These are phyloP conservation scores for Battus philenor DNA, from an alignment of 1,140 invertebrate genomes.

Conservation along the genomic window DNA sequence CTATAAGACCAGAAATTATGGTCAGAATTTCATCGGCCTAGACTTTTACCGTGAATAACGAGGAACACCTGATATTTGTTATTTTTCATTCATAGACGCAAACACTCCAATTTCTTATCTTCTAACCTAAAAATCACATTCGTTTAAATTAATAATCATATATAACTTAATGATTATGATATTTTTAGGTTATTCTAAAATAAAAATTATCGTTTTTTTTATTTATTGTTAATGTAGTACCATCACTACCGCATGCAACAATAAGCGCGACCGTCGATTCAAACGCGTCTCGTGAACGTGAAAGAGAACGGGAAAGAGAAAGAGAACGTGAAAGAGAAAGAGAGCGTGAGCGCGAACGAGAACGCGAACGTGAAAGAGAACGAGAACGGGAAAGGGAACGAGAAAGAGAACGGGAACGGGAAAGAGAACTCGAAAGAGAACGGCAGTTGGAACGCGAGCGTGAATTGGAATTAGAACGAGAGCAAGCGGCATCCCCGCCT, in stretches of 20 bases:
- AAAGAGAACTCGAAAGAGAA: constrained; percentile 24
- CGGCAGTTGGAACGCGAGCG: constrained; percentile 59
- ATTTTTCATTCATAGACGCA: no score
- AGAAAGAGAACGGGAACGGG: constrained; percentile 17
- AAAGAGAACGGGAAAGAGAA: neutral
- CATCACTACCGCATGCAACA: constrained; percentile 16
- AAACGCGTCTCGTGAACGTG: constrained; percentile 10
- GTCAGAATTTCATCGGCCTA: no score
- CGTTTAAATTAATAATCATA: no score
- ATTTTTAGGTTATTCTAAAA: no score
- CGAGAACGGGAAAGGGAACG: constrained; percentile 17
- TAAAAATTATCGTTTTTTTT: no score
- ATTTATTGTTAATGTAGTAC: constrained; percentile 17
- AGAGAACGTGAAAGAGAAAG: neutral
- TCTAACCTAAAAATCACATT: no score
- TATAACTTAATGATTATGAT: no score
- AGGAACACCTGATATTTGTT: no score
- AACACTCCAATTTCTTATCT: no score
- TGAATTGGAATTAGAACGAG: constrained; percentile 49
- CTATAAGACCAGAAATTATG: no score
- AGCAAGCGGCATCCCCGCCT: constrained; percentile 78
- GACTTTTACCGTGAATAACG: no score
- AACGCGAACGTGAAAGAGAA: constrained; percentile 11
- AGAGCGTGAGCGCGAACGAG: constrained; percentile 1
- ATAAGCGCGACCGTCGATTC: constrained; percentile 10